Percentiles rank a stretch among this genome's conserved stretches.
These are phyloP conservation scores for Etheostoma nigrum DNA, from an alignment of 2,797 vertebrate species.

Conservation along the genomic window DNA sequence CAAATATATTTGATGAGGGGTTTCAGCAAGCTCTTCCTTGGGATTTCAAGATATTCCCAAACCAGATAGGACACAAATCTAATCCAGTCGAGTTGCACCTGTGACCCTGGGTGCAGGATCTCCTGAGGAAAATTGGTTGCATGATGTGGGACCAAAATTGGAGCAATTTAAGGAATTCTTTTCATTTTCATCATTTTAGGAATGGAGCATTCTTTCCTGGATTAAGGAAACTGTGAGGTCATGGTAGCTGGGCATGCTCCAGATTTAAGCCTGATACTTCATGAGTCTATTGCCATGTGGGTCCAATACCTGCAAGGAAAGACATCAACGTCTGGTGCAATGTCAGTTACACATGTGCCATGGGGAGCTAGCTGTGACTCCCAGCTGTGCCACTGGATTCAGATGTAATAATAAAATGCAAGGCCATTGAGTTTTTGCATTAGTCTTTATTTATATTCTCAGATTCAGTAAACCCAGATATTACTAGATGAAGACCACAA, in stretches of 20 bases:
- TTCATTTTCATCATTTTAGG: background rate
- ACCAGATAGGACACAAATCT: too few relatives aligned
- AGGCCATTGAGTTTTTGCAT: background rate
- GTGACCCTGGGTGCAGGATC: background rate
- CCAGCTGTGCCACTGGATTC: background rate
- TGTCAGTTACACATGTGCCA: background rate
- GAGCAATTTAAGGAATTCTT: background rate
- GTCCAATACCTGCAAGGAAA: background rate
- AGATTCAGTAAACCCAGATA: slow-evolving; percentile 1
- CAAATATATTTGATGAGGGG: too few relatives aligned
- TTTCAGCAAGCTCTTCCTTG: too few relatives aligned
- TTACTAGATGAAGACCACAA: slow-evolving; percentile 4
- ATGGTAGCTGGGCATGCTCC: background rate
- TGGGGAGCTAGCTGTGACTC: background rate
- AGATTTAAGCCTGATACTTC: background rate
- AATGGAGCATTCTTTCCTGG: background rate
- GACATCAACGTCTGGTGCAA: background rate
- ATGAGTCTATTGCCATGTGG: background rate
- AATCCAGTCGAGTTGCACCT: too few relatives aligned
- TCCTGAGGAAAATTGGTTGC: background rate
- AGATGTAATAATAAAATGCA: background rate
- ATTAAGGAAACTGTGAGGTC: background rate
- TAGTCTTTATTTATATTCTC: background rate
- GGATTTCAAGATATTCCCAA: too few relatives aligned
- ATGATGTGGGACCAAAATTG: background rate